phyloP scores from a whole-genome alignment of 2,888 invertebrate genomes.

The Zootermopsis nevadensis region DNA sequence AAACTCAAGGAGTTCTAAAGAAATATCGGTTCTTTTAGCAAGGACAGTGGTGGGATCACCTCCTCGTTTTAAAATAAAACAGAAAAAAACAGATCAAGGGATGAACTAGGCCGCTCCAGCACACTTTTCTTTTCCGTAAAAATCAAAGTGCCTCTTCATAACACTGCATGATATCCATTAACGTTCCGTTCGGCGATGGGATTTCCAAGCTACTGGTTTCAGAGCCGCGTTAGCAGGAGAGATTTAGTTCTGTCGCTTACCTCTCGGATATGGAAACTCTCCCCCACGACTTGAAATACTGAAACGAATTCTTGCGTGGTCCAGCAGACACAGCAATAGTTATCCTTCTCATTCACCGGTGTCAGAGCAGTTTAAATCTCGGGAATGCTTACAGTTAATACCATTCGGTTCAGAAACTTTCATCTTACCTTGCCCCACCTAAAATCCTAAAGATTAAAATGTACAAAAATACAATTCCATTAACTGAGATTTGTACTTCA shows the following conservation, averaged over 20 bases:
- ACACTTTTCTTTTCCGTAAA: not conserved
- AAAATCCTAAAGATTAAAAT: too few relatives aligned
- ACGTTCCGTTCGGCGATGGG: not conserved
- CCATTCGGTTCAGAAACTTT: too few relatives aligned
- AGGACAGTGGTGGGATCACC: not conserved
- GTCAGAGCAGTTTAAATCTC: too few relatives aligned
- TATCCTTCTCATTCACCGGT: too few relatives aligned
- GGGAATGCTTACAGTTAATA: too few relatives aligned
- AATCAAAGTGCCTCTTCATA: not conserved
- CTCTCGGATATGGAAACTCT: not conserved
- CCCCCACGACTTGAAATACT: not conserved
- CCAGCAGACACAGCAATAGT: too few relatives aligned
- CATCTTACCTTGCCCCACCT: too few relatives aligned
- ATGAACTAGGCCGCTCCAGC: not conserved
- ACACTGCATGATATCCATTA: not conserved
- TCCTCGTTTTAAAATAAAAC: not conserved
- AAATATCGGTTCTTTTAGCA: not conserved
- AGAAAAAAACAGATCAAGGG: not conserved
- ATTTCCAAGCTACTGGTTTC: not conserved
- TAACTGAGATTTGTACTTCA: too few relatives aligned
- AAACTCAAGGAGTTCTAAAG: not conserved
- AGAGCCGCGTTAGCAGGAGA: too few relatives aligned
- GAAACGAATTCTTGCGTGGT: too few relatives aligned
- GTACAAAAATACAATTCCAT: too few relatives aligned
- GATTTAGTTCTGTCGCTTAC: too few relatives aligned